Evolutionary conservation across 64 coral and sea anemone species (phyloP).

Genomic region (Actinia equina): DNA sequence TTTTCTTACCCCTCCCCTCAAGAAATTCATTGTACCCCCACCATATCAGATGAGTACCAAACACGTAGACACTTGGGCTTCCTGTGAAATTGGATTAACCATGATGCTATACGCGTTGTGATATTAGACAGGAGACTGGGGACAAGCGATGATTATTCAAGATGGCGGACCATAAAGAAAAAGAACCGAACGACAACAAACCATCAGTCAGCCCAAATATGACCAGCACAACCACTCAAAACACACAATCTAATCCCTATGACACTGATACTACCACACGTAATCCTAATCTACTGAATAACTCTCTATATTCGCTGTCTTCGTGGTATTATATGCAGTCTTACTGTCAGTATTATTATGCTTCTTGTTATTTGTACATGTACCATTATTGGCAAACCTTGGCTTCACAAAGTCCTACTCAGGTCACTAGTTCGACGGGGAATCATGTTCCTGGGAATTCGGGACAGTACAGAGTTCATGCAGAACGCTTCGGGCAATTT

Average conservation of each 20-base stretch:
- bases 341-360: constrained; percentile 56
- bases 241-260: not conserved
- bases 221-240: not conserved
- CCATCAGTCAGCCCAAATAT: not conserved
- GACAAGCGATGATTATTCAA: not conserved
- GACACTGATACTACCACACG: not conserved
- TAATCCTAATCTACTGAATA: not conserved
- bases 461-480: not conserved
- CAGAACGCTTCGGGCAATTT: not conserved
- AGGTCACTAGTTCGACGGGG: not conserved
- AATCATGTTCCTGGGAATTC: constrained; percentile 4
- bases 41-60: too few species aligned
- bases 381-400: constrained; percentile 52
- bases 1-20: too few species aligned
- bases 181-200: not conserved
- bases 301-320: constrained; percentile 1
- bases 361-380: constrained; percentile 29
- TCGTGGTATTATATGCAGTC: constrained; percentile 53
- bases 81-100: not conserved
- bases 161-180: not conserved
- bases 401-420: constrained; percentile 21
- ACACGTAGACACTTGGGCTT: too few species aligned
- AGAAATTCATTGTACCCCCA: too few species aligned
- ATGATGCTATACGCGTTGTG: not conserved
- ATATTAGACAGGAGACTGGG: not conserved